phyloP scores from a whole-genome alignment of 2,797 vertebrate genomes.

The Artibeus lituratus region DNA sequence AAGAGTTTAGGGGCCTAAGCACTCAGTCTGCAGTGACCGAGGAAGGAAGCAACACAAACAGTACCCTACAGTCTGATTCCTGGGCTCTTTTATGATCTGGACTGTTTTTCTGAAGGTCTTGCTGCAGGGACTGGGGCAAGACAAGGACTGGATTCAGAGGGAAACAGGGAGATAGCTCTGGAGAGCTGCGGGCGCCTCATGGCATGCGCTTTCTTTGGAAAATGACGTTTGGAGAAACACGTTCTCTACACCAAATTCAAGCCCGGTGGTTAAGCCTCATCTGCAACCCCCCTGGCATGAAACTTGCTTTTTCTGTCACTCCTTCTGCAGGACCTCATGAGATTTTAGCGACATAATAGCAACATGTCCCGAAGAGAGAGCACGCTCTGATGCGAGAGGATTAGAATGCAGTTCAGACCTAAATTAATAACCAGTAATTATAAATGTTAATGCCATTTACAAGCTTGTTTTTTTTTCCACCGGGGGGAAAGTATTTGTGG shows the following conservation, averaged over 20 bases:
- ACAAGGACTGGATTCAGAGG: not conserved
- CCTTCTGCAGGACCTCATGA: not conserved
- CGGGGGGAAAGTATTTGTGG: conserved; percentile 23
- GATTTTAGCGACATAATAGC: not conserved
- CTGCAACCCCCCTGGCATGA: not conserved
- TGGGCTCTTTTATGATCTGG: not conserved
- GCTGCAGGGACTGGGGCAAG: not conserved
- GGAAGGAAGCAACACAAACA: not conserved
- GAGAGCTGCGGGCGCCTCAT: not conserved
- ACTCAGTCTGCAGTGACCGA: not conserved
- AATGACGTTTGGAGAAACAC: not conserved
- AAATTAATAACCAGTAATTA: not conserved
- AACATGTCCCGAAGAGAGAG: not conserved
- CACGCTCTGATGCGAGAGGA: not conserved
- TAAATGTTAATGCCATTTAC: not conserved
- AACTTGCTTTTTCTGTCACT: not conserved
- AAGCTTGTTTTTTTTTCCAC: conserved; percentile 26
- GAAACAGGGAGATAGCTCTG: not conserved
- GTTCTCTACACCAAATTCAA: not conserved
- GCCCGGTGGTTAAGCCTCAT: not conserved
- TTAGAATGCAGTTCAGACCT: not conserved
- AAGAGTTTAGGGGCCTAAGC: not conserved
- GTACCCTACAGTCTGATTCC: not conserved
- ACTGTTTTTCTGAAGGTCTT: not conserved
- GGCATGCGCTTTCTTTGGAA: not conserved